Conservation (phyloP, 2,113 vertebrate genomes). For the Elanus axillaris region DNA sequence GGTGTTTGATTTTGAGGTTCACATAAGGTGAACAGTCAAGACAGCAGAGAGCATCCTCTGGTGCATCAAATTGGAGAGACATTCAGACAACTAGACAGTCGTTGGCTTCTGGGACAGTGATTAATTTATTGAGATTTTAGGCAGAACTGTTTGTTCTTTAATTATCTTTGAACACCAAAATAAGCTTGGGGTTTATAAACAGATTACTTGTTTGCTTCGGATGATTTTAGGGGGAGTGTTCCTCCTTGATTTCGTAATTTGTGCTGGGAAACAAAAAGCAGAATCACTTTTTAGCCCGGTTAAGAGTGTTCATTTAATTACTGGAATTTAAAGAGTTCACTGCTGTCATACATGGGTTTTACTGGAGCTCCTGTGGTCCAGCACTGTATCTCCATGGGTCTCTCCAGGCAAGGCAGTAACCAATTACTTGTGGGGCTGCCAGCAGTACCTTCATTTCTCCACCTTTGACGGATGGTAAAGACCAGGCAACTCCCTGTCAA, state of each 20-base stretch:
- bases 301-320: slow-evolving; percentile 40
- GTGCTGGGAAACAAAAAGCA: not conserved
- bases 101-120: not conserved
- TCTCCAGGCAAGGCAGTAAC: not conserved
- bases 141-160: not conserved
- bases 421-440: not conserved
- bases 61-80: not conserved
- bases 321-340: slow-evolving; percentile 25
- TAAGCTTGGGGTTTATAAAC: not conserved
- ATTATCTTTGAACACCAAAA: not conserved
- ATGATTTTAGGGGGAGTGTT: not conserved
- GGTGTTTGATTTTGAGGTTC: not conserved
- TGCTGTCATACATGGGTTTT: slow-evolving; percentile 14
- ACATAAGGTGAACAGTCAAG: not conserved
- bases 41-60: not conserved
- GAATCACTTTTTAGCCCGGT: not conserved
- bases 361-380: slow-evolving; percentile 14
- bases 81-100: not conserved
- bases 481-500: not conserved
- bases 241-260: not conserved
- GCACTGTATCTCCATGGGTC: not conserved
- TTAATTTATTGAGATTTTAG: not conserved
- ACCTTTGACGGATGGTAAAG: not conserved
- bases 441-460: not conserved
- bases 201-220: not conserved